phyloP scores from a whole-genome alignment of 1,140 invertebrate species.

The Pogonomyrmex californicus region DNA sequence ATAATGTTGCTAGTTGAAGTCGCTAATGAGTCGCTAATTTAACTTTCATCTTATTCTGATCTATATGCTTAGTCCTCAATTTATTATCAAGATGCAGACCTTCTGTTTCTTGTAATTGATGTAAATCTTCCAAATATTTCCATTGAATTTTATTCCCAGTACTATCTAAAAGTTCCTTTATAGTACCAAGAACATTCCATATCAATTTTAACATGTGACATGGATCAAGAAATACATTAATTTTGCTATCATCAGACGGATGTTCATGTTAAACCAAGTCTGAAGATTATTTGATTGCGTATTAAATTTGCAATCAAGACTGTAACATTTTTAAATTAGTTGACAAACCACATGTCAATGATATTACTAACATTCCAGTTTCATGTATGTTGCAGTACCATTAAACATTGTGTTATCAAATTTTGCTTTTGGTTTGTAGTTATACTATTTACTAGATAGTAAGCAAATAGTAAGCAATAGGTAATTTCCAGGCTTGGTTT shows the following conservation, averaged over 20 bases:
- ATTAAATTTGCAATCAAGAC: not conserved
- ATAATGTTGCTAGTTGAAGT: not conserved
- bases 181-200: not conserved
- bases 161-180: not conserved
- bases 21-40: not conserved
- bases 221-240: not conserved
- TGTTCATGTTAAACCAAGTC: not conserved
- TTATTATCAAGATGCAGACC: not conserved
- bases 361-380: not conserved
- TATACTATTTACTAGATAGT: not conserved
- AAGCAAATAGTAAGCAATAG: not conserved
- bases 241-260: not conserved
- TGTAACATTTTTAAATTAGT: not conserved
- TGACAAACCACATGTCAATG: not conserved
- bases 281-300: not conserved
- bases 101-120: slow-evolving; percentile 10
- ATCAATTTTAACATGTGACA: not conserved
- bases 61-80: not conserved
- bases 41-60: slow-evolving; percentile 23
- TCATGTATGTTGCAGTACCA: not conserved
- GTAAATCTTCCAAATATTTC: not conserved
- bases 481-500: not conserved
- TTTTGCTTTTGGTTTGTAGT: not conserved
- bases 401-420: not conserved
- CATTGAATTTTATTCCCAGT: not conserved